Evolutionary conservation across 2,888 invertebrate genomes (phyloP).

Genomic region (Epistrophe eligans): DNA sequence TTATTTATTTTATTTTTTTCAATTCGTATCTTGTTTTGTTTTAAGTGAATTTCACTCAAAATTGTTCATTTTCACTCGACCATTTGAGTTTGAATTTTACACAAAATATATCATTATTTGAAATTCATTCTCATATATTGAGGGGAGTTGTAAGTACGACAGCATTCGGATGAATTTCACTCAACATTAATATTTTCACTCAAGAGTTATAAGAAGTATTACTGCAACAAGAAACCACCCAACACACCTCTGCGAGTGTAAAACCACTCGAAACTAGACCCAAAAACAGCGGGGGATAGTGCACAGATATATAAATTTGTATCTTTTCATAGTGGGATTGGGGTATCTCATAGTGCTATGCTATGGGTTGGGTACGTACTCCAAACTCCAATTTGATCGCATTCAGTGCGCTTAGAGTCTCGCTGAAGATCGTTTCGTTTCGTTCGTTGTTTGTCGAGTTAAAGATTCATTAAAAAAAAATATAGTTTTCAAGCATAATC

Average conservation of each 20-base stretch:
- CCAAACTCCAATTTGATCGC: slow-evolving; percentile 70
- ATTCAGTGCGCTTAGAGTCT: slow-evolving; percentile 74
- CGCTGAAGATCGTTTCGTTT: slow-evolving; percentile 66
- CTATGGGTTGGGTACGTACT: slow-evolving; percentile 59
- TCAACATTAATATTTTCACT: not conserved
- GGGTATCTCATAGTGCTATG: slow-evolving; percentile 22
- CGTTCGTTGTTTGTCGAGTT: slow-evolving; percentile 54
- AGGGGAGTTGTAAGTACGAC: not conserved
- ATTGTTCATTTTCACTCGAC: not conserved
- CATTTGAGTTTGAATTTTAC: not conserved
- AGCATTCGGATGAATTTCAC: not conserved
- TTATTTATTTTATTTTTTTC: slow-evolving; percentile 14
- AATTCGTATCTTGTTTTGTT: slow-evolving; percentile 28
- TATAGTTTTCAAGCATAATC: not conserved
- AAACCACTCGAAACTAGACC: slow-evolving; percentile 42
- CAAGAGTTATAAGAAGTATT: not conserved
- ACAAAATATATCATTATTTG: not conserved
- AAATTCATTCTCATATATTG: not conserved
- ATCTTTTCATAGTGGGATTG: slow-evolving; percentile 39
- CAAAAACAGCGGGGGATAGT: slow-evolving; percentile 38
- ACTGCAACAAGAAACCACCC: slow-evolving; percentile 37
- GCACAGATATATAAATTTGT: slow-evolving; percentile 6
- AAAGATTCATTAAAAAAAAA: not conserved
- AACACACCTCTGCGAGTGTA: not conserved
- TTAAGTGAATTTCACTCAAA: slow-evolving; percentile 32